A percentile compares a stretch with the other conserved stretches of the same genome.
phyloP scores from a whole-genome alignment of 1,140 invertebrate species.

The Bilobella aurantiaca region DNA sequence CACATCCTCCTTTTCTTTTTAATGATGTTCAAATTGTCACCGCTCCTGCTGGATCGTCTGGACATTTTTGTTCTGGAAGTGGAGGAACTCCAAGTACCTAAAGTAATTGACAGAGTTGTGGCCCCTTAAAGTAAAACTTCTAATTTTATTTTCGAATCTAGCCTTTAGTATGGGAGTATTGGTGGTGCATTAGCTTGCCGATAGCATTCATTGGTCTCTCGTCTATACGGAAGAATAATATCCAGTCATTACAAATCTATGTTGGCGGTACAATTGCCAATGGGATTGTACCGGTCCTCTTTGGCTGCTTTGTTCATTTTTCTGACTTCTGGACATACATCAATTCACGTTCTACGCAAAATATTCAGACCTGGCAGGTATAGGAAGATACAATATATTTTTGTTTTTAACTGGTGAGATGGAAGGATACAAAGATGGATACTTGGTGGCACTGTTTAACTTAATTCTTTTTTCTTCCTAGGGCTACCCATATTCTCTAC shows the following conservation, averaged over 20 bases:
- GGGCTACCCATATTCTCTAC: constrained; percentile 78
- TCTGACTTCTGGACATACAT: constrained; percentile 72
- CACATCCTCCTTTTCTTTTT: constrained; percentile 78
- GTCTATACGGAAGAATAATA: constrained; percentile 71
- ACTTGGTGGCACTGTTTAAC: constrained; percentile 1
- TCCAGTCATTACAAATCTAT: constrained; percentile 65
- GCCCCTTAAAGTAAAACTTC: background rate
- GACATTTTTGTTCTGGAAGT: constrained; percentile 90
- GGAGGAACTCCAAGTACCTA: constrained; percentile 82
- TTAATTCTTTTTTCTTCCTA: constrained; percentile 43
- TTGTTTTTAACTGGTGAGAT: background rate
- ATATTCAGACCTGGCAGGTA: constrained; percentile 71
- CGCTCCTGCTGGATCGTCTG: constrained; percentile 78
- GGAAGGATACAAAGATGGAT: background rate
- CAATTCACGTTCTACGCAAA: constrained; percentile 52
- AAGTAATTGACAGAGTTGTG: constrained; percentile 46
- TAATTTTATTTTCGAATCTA: constrained; percentile 42
- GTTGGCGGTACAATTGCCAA: constrained; percentile 67
- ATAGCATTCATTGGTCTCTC: constrained; percentile 74
- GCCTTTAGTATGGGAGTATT: constrained; percentile 85
- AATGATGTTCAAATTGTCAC: constrained; percentile 81
- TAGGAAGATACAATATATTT: constrained; percentile 20
- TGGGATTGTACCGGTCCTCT: constrained; percentile 68
- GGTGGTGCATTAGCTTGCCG: constrained; percentile 79
- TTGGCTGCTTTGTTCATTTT: constrained; percentile 69